Base-by-base conservation (phyloP, 2,888 invertebrate species). In the Hirtodrosophila confusa region DNA sequence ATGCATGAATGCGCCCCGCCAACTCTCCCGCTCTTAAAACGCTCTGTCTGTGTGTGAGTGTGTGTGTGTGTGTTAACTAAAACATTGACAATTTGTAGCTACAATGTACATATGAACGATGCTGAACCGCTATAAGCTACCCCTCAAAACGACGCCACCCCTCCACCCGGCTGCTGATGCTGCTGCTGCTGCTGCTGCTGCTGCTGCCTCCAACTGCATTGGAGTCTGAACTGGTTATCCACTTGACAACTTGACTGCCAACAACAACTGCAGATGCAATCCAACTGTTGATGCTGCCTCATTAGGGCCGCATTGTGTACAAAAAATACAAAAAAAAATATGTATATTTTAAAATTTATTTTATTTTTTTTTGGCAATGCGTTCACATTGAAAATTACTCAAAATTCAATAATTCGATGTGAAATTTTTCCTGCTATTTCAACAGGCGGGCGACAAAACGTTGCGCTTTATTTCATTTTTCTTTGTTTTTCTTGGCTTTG, bases 1-100 rank as follows among this genome's bases (percentile, higher is more conserved):
- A 86, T 84, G 84, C 80, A 80, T 88, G 88, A 84, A 83, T 77
- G 80, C 77, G 78, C 78, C 78, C 75, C 86, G 69, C 72, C 75
- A 84, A 60, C 78, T 58, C 36, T 58, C 44, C 48, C 51, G 36
- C 39, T 7, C 41, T 10, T 56, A 36, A 27, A 27, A 27, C 9
- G 33, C 35, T 36, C 49, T 57, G 11, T 43, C 36, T 47, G n/a
- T n/a, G 29, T 41, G 9, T 47, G 39, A 39, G 48, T 45, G 43
- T 55, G 24, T 45, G 41, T 43, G 39, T 64, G 37, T 17, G 17
- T 17, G 17, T 50, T 82, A 84, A 82, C 85, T 85, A 73, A 82
- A 82, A 85, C 87, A 80, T 78, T 80, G 85, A 82, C 85, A 86
- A 86, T 72, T 80, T 80, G 85, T 80, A 74, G 74, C 47, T 35